Evolutionary conservation across 2,797 vertebrate genomes (phyloP).

Genomic region (Anas bernieri): DNA sequence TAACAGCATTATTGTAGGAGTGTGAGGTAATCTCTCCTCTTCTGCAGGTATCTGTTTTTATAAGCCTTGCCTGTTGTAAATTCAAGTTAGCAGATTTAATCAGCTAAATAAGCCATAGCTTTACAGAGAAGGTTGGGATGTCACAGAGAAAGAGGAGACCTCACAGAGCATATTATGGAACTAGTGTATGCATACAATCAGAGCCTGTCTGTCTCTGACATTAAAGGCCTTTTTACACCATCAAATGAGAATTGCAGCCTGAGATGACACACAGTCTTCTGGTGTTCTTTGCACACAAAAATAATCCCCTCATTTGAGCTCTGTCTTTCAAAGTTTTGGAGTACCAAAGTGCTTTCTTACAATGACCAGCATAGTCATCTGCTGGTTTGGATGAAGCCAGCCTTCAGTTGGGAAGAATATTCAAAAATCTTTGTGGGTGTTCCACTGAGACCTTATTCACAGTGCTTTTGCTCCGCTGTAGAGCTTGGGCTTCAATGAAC

Average conservation of each 20-base stretch:
- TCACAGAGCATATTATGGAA: background rate
- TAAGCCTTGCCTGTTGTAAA: background rate
- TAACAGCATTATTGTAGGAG: background rate
- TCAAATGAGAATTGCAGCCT: background rate
- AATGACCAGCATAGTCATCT: background rate
- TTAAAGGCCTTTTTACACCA: background rate
- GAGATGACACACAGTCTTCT: background rate
- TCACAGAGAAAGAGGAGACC: background rate
- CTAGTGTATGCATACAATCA: background rate
- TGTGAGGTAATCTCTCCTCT: background rate
- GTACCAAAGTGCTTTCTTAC: background rate
- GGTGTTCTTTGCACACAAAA: background rate
- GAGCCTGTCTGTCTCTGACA: background rate
- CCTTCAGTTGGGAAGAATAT: background rate
- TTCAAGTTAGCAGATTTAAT: background rate
- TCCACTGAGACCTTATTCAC: background rate
- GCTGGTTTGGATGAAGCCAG: background rate
- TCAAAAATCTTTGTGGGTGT: background rate
- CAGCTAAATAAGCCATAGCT: background rate
- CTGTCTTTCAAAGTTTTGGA: background rate
- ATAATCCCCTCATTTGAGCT: background rate
- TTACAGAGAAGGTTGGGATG: background rate
- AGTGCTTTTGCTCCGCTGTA: background rate
- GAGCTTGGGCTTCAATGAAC: background rate
- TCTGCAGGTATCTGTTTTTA: background rate